Evolutionary conservation across 2,113 vertebrate genomes (phyloP).

Genomic region (Indri indri): DNA sequence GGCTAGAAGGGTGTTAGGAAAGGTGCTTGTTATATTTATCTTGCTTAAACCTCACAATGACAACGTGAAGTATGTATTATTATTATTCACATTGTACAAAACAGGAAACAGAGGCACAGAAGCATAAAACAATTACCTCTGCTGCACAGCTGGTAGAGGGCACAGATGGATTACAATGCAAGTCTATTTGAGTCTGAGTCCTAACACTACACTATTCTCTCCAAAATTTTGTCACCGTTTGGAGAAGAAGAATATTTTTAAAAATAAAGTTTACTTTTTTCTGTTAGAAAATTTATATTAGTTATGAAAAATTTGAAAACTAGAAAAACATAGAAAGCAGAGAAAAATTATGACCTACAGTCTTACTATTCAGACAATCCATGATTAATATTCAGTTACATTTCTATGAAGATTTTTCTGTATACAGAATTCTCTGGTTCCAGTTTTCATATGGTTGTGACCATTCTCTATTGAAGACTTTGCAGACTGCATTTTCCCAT

Average conservation of each 20-base stretch:
- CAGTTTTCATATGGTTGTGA: background rate
- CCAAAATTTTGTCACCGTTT: background rate
- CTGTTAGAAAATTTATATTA: background rate
- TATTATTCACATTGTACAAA: background rate
- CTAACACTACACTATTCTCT: background rate
- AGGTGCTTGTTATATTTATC: background rate
- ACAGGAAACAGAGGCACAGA: background rate
- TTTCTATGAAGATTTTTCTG: background rate
- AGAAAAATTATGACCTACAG: background rate
- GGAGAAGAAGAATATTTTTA: background rate
- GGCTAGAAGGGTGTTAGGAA: background rate
- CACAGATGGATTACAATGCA: background rate
- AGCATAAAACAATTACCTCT: background rate
- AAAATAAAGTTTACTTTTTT: background rate
- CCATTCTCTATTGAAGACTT: background rate
- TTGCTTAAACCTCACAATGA: background rate
- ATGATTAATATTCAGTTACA: background rate
- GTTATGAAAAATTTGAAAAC: background rate
- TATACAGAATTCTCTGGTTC: background rate
- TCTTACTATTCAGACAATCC: background rate
- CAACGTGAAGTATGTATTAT: background rate
- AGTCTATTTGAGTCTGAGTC: background rate
- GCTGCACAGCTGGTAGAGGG: background rate
- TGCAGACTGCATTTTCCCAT: background rate
- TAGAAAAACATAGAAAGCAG: background rate